Percentiles rank a stretch among this genome's conserved stretches.
These are phyloP conservation scores for Heterochromis multidens DNA, from an alignment of 2,113 vertebrate genomes.

Conservation along the genomic window DNA sequence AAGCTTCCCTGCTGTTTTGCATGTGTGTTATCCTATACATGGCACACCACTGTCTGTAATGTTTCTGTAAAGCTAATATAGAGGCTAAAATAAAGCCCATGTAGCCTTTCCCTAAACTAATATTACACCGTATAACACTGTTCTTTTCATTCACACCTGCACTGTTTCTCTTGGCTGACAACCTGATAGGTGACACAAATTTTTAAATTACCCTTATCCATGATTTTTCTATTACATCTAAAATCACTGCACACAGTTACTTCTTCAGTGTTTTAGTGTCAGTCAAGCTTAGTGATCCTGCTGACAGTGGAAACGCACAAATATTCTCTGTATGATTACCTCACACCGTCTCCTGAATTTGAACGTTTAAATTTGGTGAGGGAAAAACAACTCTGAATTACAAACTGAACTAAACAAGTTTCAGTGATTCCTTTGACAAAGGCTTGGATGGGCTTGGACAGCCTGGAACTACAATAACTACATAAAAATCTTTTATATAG, in stretches of 20 bases:
- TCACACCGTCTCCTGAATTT: neutral
- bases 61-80: neutral
- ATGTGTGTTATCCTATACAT: neutral
- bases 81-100: too few relatives aligned
- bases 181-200: neutral
- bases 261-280: neutral
- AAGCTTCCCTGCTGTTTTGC: neutral
- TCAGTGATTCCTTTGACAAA: neutral
- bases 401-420: neutral
- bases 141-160: neutral
- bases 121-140: neutral
- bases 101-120: too few relatives aligned
- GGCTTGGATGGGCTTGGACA: neutral
- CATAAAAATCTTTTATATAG: neutral
- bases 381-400: neutral
- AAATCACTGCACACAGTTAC: neutral
- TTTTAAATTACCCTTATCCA: neutral
- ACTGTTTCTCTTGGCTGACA: neutral
- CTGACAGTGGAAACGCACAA: neutral
- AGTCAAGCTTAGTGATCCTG: neutral
- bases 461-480: neutral
- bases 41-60: neutral
- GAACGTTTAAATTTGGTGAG: neutral
- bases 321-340: neutral
- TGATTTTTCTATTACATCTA: neutral